A percentile compares a stretch with the other conserved stretches of the same genome.
phyloP scores from a whole-genome alignment of 2,888 invertebrate genomes.

The Sesia bembeciformis region DNA sequence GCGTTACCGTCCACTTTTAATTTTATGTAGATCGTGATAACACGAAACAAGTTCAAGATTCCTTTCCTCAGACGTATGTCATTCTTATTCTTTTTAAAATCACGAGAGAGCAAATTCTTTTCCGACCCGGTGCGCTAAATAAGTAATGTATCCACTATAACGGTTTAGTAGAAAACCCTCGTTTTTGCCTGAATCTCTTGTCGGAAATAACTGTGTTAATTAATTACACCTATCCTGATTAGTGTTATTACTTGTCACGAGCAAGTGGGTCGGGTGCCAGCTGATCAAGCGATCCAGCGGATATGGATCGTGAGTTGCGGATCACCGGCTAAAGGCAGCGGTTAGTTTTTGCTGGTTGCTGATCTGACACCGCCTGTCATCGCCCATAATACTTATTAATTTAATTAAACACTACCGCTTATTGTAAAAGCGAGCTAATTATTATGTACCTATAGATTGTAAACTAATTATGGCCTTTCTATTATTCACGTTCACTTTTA shows the following conservation, averaged over 20 bases:
- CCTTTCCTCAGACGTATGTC: conserved; percentile 17
- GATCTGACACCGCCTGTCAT: conserved; percentile 45
- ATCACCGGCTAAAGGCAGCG: conserved; percentile 18
- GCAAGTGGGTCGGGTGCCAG: conserved; percentile 46
- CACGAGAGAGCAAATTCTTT: conserved; percentile 24
- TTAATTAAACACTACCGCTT: conserved; percentile 5
- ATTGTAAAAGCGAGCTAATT: background rate
- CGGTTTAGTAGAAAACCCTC: background rate
- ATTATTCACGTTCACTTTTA: too few relatives aligned
- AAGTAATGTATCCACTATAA: background rate
- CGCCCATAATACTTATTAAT: conserved; percentile 14
- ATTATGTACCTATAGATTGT: background rate
- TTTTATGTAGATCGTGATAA: conserved; percentile 20
- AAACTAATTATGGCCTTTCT: too few relatives aligned
- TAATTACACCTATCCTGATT: conserved; percentile 58
- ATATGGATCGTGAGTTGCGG: conserved; percentile 15
- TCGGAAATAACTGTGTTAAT: conserved; percentile 48
- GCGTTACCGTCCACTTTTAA: conserved; percentile 15
- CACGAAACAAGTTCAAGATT: conserved; percentile 13
- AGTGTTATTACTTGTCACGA: conserved; percentile 33
- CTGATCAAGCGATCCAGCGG: conserved; percentile 13
- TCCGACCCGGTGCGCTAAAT: background rate
- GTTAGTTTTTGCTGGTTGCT: conserved; percentile 43
- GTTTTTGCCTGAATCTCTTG: background rate
- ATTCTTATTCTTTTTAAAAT: conserved; percentile 18